These are phyloP conservation scores for Dolichotis patagonum DNA, from an alignment of 2,113 vertebrate species.

Conservation along the genomic window DNA sequence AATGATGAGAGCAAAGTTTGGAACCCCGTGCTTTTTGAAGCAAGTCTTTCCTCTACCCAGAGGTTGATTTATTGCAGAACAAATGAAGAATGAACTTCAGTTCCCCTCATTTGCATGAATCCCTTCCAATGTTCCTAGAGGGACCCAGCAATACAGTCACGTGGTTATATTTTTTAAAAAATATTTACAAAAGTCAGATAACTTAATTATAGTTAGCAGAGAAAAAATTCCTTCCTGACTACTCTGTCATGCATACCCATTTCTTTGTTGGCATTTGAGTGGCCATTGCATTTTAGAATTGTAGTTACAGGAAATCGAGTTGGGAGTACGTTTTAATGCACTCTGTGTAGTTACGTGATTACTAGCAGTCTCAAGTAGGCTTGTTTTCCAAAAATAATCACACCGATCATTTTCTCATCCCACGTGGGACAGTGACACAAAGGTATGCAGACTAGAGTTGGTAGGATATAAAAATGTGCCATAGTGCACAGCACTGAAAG, in stretches of 20 bases:
- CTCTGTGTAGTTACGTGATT: background rate
- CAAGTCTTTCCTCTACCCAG: background rate
- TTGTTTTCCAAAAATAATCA: background rate
- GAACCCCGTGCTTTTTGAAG: background rate
- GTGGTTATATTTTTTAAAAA: background rate
- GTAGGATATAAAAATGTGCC: background rate
- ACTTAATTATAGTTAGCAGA: background rate
- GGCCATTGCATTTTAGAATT: background rate
- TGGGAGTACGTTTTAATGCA: constrained; percentile 1
- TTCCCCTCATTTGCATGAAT: background rate
- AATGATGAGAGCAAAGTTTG: background rate
- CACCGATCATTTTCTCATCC: background rate
- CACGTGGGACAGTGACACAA: background rate
- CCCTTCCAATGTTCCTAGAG: background rate
- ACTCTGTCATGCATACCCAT: background rate
- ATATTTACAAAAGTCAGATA: background rate
- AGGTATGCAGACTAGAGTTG: background rate
- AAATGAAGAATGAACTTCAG: background rate
- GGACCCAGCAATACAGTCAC: background rate
- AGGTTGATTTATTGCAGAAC: background rate
- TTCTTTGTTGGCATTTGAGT: background rate
- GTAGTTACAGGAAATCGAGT: background rate
- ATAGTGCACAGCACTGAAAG: background rate
- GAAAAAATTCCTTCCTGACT: background rate
- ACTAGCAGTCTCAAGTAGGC: background rate